Conservation (phyloP, 1,140 invertebrate genomes). For the Drosophila bocki region DNA sequence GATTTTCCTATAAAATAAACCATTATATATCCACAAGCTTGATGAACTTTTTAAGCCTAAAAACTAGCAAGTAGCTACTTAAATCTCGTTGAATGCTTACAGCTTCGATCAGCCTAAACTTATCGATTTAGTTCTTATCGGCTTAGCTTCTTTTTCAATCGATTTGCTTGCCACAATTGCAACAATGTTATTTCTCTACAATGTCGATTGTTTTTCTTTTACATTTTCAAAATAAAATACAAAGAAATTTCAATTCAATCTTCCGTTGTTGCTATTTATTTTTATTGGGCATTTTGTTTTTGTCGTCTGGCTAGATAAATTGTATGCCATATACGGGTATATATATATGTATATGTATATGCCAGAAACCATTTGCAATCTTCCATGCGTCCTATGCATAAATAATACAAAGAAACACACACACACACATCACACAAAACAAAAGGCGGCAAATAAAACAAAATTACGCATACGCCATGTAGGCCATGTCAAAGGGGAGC, state of each 20-base stretch:
- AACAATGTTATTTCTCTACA: conserved; percentile 3
- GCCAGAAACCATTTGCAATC: conserved; percentile 80
- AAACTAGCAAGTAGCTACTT: too few species aligned
- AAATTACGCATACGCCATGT: conserved; percentile 76
- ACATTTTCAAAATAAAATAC: conserved; percentile 1
- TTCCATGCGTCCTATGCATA: conserved; percentile 79
- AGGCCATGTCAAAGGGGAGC: conserved; percentile 33
- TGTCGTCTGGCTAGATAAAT: conserved; percentile 51
- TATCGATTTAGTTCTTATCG: conserved; percentile 5
- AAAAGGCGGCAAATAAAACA: conserved; percentile 58
- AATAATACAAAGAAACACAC: conserved; percentile 63
- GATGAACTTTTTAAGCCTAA: background rate
- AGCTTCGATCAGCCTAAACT: background rate
- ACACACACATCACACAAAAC: conserved; percentile 12
- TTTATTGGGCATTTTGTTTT: conserved; percentile 64
- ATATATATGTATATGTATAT: conserved; percentile 31
- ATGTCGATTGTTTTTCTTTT: conserved; percentile 3
- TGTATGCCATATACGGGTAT: conserved; percentile 7
- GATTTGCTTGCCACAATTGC: conserved; percentile 3
- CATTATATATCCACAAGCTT: too few species aligned
- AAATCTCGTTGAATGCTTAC: background rate
- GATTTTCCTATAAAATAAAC: background rate
- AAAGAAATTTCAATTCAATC: conserved; percentile 22
- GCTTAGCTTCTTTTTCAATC: background rate
- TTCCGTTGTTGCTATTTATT: conserved; percentile 26